Percentiles rank a stretch among this genome's conserved stretches.
These are phyloP conservation scores for Nomada ruficornis DNA, from an alignment of 2,888 invertebrate genomes.

Conservation along the genomic window DNA sequence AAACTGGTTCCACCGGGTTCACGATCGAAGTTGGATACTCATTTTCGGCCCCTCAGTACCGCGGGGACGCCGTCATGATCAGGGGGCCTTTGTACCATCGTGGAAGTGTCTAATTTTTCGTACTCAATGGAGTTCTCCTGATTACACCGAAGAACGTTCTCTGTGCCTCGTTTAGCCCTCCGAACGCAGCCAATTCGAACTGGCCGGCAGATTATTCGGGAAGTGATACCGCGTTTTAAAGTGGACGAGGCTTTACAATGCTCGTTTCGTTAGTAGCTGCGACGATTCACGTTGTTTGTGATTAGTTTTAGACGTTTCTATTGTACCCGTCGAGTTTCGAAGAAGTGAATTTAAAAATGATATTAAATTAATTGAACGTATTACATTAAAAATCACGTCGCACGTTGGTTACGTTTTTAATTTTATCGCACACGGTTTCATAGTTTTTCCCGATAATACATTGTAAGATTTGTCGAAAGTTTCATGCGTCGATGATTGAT, in stretches of 20 bases:
- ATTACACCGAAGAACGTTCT: constrained; percentile 11
- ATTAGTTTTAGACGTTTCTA: background rate
- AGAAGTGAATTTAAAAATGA: too few relatives aligned
- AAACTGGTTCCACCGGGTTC: constrained; percentile 62
- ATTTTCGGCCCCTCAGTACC: constrained; percentile 62
- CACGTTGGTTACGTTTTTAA: too few relatives aligned
- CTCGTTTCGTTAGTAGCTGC: background rate
- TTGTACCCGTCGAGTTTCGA: too few relatives aligned
- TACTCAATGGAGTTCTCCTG: constrained; percentile 23
- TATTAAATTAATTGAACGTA: too few relatives aligned
- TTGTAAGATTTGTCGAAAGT: background rate
- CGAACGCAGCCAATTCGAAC: background rate
- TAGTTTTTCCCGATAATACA: background rate
- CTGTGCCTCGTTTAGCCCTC: background rate
- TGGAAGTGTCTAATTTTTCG: constrained; percentile 39
- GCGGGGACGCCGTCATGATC: constrained; percentile 32
- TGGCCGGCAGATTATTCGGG: background rate
- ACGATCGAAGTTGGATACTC: constrained; percentile 33
- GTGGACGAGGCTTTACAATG: background rate
- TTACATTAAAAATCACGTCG: too few relatives aligned
- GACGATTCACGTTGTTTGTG: background rate
- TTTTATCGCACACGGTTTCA: background rate
- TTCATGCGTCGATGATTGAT: background rate
- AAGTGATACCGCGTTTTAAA: background rate
- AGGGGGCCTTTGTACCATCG: constrained; percentile 30